Percentiles rank a stretch among this genome's conserved stretches.
These are phyloP conservation scores for Bolinopsis microptera DNA, from an alignment of 37 sponge, comb jelly and placozoan genomes.

Conservation along the genomic window DNA sequence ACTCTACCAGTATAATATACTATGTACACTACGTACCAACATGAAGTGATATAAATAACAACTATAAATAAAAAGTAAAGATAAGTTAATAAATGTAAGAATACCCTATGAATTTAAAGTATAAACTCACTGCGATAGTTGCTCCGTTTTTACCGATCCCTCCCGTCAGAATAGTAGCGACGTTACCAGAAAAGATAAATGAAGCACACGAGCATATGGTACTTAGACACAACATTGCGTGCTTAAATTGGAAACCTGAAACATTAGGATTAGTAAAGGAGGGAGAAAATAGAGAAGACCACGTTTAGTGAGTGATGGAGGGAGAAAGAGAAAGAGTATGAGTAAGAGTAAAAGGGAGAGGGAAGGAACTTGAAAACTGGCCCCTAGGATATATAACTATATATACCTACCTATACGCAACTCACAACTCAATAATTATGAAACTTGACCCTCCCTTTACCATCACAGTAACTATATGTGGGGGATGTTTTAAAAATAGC, in stretches of 20 bases:
- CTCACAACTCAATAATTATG: too few species aligned
- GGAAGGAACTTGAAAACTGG: too few species aligned
- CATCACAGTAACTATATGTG: too few species aligned
- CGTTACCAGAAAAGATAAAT: slow-evolving; percentile 55
- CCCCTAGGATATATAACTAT: too few species aligned
- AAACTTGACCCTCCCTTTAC: too few species aligned
- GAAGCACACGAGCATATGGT: background rate
- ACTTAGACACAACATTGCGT: slow-evolving; percentile 10
- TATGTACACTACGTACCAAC: too few species aligned
- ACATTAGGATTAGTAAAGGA: background rate
- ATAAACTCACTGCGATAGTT: slow-evolving; percentile 80
- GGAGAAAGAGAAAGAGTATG: slow-evolving; percentile 51
- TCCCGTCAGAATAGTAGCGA: slow-evolving; percentile 70
- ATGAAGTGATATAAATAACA: too few species aligned
- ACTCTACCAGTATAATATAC: too few species aligned
- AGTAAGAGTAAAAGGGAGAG: background rate
- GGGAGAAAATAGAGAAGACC: background rate
- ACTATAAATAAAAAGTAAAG: too few species aligned
- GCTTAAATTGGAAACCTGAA: background rate
- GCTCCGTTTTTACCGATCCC: slow-evolving; percentile 94
- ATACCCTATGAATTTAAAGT: background rate
- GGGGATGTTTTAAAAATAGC: too few species aligned
- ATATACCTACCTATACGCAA: too few species aligned
- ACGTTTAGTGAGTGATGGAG: slow-evolving; percentile 67
- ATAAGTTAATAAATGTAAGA: too few species aligned